Evolutionary conservation across 1,140 invertebrate genomes (phyloP).

Genomic region (Drosophila auraria): DNA sequence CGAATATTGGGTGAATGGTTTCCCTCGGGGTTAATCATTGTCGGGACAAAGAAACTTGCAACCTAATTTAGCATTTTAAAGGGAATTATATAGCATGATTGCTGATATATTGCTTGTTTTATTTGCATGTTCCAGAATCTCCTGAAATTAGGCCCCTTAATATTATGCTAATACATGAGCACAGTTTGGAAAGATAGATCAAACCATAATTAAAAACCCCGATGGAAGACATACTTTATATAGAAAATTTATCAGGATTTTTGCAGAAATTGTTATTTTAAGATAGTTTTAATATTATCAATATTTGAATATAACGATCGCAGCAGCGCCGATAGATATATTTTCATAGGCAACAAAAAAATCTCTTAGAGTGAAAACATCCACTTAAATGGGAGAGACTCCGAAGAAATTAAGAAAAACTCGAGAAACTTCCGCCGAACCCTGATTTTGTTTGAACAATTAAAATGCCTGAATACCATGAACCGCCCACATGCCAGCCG

Average conservation of each 20-base stretch:
- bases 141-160: no score
- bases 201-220: no score
- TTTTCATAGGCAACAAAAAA: no score
- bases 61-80: constrained; percentile 8
- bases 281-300: no score
- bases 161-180: no score
- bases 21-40: constrained; percentile 22
- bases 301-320: no score
- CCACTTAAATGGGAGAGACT: constrained; percentile 35
- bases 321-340: no score
- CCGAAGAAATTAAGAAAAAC: constrained; percentile 2
- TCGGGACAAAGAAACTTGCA: background rate
- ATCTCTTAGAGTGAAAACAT: background rate
- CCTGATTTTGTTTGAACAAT: constrained; percentile 67
- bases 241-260: no score
- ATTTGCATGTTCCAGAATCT: background rate
- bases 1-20: constrained; percentile 10
- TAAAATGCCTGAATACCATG: constrained; percentile 54
- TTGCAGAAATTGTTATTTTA: no score
- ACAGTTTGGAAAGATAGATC: no score
- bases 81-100: constrained; percentile 1
- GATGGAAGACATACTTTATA: no score
- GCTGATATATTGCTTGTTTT: no score
- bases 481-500: constrained; percentile 49
- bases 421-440: constrained; percentile 7